Percentiles rank a stretch among this genome's conserved stretches.
Evolutionary conservation across 2,797 vertebrate species (phyloP).

Genomic region (Argya squamiceps): DNA sequence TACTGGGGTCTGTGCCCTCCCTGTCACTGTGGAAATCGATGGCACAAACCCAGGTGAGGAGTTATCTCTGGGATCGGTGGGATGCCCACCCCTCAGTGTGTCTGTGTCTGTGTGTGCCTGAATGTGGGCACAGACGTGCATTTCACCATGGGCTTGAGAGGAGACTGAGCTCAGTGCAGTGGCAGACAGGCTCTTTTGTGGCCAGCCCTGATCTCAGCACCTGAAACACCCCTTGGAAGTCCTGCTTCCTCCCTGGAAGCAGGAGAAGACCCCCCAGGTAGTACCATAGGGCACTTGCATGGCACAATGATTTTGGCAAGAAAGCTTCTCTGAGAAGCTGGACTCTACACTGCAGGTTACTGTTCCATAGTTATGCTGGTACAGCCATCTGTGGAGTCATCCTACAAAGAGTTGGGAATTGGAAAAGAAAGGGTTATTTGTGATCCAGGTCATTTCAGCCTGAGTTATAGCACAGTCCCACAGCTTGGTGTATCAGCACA

Average conservation of each 20-base stretch:
- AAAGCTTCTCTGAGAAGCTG: not conserved
- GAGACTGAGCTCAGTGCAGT: not conserved
- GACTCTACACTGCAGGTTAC: not conserved
- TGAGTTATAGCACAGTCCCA: not conserved
- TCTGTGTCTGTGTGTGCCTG: not conserved
- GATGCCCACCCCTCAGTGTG: accelerated
- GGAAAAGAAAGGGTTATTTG: not conserved
- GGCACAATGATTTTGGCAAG: not conserved
- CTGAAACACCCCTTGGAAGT: not conserved
- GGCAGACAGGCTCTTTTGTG: not conserved
- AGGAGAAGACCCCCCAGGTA: not conserved
- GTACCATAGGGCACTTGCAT: not conserved
- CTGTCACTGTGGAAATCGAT: conserved; percentile 69
- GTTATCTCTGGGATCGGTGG: accelerated
- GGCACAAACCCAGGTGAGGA: conserved; percentile 73
- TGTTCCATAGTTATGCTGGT: not conserved
- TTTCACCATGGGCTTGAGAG: not conserved
- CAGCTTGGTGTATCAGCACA: not conserved
- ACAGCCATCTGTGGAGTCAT: accelerated
- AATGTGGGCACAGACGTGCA: not conserved
- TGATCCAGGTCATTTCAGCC: not conserved
- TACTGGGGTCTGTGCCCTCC: conserved; percentile 17
- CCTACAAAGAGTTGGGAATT: not conserved
- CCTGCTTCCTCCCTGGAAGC: not conserved
- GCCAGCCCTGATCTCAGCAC: not conserved